phyloP scores from a whole-genome alignment of 2,797 vertebrate species.

The Diglossa cyanea region DNA sequence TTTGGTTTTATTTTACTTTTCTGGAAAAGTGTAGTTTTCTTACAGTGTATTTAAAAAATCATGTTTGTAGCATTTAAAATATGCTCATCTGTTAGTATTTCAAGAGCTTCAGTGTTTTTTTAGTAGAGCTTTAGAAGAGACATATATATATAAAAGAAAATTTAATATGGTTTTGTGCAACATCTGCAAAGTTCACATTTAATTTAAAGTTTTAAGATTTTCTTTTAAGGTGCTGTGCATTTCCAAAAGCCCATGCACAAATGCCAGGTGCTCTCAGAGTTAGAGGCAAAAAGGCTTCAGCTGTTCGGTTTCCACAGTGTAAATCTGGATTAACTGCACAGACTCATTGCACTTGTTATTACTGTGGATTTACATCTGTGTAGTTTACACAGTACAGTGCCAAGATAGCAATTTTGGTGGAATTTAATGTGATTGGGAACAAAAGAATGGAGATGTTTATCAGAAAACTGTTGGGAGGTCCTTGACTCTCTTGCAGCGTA shows the following conservation, averaged over 20 bases:
- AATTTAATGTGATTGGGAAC: slow-evolving; percentile 31
- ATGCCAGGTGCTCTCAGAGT: not conserved
- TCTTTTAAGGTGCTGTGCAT: not conserved
- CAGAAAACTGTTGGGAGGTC: not conserved
- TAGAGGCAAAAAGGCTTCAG: not conserved
- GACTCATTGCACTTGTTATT: not conserved
- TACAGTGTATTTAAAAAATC: not conserved
- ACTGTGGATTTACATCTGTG: slow-evolving; percentile 19
- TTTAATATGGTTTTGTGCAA: not conserved
- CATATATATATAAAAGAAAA: not conserved
- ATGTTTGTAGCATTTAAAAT: not conserved
- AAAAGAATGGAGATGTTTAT: slow-evolving; percentile 21
- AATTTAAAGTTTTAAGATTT: not conserved
- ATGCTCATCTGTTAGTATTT: not conserved
- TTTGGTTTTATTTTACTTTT: not conserved
- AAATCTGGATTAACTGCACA: slow-evolving; percentile 21
- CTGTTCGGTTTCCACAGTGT: not conserved
- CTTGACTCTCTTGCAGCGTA: not conserved
- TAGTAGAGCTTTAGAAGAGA: not conserved
- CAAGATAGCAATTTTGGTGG: slow-evolving; percentile 40
- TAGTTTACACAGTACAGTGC: slow-evolving; percentile 7
- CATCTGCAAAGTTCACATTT: too few species aligned
- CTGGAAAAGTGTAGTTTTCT: not conserved
- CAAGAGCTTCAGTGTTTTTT: not conserved
- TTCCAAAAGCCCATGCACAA: not conserved